Conservation (phyloP, 2,888 invertebrate species). For the Cheilosia grossa region DNA sequence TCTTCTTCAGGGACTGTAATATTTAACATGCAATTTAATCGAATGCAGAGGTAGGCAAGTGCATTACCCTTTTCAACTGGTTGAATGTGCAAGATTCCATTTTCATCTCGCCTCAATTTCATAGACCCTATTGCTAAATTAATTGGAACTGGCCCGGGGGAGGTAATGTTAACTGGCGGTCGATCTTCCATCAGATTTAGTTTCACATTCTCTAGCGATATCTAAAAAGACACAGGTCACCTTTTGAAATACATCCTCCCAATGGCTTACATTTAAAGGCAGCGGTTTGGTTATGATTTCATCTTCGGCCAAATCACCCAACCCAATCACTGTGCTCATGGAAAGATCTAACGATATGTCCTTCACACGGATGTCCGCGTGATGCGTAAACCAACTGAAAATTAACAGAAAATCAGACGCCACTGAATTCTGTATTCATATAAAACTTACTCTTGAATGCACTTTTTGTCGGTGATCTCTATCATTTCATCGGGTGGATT, state of each 20-base stretch:
- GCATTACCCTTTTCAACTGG: constrained; percentile 82
- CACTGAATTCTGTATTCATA: background rate
- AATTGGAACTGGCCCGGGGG: constrained; percentile 92
- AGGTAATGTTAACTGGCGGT: constrained; percentile 90
- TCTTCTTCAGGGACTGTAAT: constrained; percentile 35
- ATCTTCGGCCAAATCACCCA: constrained; percentile 94
- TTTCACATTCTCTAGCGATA: constrained; percentile 89
- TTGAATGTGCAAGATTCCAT: constrained; percentile 90
- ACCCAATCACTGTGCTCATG: constrained; percentile 92
- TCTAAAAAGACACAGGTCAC: constrained; percentile 82
- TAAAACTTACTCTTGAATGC: constrained; percentile 80
- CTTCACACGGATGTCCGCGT: constrained; percentile 87
- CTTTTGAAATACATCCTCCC: background rate
- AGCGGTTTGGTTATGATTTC: constrained; percentile 92
- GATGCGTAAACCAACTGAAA: constrained; percentile 81
- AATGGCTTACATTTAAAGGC: constrained; percentile 88
- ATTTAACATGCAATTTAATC: background rate
- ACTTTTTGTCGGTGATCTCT: constrained; percentile 80
- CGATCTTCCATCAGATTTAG: constrained; percentile 92
- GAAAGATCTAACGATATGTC: constrained; percentile 88
- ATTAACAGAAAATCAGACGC: background rate
- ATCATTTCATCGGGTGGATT: constrained; percentile 81
- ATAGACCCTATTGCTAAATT: constrained; percentile 89
- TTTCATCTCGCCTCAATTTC: constrained; percentile 88
- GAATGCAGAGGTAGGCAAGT: no score